phyloP scores from a whole-genome alignment of 2,797 vertebrate species.

The Dendrocincla tyrannina region DNA sequence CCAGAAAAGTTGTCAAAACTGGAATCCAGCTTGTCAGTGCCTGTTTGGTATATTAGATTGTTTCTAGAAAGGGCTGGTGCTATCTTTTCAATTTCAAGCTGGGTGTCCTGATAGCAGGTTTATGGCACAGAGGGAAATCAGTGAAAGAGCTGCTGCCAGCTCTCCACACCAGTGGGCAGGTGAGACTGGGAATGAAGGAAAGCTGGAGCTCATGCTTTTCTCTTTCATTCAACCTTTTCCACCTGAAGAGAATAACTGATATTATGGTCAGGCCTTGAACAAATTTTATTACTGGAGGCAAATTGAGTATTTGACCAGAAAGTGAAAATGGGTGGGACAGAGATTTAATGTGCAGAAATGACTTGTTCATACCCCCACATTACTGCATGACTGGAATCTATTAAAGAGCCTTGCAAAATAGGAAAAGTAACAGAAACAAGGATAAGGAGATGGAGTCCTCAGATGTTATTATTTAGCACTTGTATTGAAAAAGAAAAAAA shows the following conservation, averaged over 20 bases:
- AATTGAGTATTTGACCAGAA: not conserved
- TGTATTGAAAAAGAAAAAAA: not conserved
- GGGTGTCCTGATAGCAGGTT: not conserved
- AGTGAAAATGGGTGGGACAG: not conserved
- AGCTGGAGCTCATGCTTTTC: not conserved
- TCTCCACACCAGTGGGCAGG: not conserved
- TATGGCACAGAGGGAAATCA: not conserved
- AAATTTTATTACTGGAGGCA: not conserved
- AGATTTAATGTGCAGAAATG: not conserved
- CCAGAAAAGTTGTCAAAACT: not conserved
- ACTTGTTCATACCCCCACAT: not conserved
- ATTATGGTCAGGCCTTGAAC: not conserved
- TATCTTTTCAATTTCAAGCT: not conserved
- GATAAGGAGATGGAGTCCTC: not conserved
- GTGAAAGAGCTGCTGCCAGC: not conserved
- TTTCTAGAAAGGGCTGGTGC: not conserved
- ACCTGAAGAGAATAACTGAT: not conserved
- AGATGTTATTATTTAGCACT: not conserved
- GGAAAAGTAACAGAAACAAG: not conserved
- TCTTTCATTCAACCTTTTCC: not conserved
- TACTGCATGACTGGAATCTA: not conserved
- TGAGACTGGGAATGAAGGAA: not conserved
- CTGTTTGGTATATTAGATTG: not conserved
- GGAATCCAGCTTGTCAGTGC: not conserved
- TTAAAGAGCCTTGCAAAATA: not conserved